Conservation (phyloP, 2,113 vertebrate species). For the Clupea harengus region DNA sequence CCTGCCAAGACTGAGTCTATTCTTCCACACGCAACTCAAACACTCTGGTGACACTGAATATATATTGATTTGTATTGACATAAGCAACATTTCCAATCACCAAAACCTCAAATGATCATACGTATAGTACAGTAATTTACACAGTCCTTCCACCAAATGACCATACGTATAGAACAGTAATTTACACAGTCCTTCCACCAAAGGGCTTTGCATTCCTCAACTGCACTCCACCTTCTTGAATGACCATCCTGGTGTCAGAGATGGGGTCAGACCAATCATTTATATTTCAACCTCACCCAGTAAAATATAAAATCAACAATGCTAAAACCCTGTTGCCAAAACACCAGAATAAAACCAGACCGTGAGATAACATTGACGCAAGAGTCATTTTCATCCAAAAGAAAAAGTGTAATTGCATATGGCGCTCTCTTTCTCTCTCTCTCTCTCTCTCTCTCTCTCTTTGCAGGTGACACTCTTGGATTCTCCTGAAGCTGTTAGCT, state of each 20-base stretch:
- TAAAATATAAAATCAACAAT: background rate
- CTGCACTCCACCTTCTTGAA: background rate
- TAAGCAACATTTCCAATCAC: background rate
- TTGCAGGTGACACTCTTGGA: background rate
- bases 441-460: background rate
- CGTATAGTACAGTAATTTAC: background rate
- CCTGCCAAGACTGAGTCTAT: background rate
- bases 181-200: background rate
- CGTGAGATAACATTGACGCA: background rate
- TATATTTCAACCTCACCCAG: background rate
- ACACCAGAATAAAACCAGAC: background rate
- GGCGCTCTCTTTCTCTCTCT: background rate
- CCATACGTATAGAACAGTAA: no score
- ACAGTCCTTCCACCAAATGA: background rate
- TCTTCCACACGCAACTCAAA: background rate
- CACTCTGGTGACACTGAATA: background rate
- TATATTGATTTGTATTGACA: background rate
- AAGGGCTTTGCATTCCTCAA: background rate
- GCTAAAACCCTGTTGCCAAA: background rate
- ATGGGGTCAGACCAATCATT: background rate
- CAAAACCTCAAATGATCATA: background rate
- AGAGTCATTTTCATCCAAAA: background rate
- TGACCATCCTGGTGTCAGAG: background rate
- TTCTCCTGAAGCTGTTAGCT: conserved; percentile 28
- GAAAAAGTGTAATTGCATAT: no score